phyloP scores from a whole-genome alignment of 2,113 vertebrate genomes.

The Otis tarda region DNA sequence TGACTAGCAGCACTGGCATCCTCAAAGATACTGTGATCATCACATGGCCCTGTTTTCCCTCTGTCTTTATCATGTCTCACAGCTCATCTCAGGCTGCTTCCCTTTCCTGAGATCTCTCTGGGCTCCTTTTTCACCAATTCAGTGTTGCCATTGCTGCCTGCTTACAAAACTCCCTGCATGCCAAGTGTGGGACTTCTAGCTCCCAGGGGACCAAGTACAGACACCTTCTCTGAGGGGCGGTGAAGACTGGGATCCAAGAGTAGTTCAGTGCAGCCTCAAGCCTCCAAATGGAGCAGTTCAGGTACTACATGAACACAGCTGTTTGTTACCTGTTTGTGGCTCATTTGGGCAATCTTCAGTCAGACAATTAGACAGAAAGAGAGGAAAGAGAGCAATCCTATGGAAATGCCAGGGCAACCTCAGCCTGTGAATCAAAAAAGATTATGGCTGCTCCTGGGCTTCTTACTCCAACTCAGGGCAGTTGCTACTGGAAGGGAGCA shows the following conservation, averaged over 20 bases:
- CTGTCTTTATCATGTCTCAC: neutral
- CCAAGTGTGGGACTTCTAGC: neutral
- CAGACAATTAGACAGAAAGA: neutral
- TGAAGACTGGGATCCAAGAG: neutral
- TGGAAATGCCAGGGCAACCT: neutral
- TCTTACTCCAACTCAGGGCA: neutral
- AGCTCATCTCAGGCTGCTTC: neutral
- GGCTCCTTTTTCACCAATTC: neutral
- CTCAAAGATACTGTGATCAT: neutral
- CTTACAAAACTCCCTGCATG: rapidly evolving
- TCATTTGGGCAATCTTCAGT: neutral
- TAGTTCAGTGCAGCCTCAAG: neutral
- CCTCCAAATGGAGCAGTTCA: neutral
- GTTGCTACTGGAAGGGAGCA: neutral
- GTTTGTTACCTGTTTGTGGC: neutral
- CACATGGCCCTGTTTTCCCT: neutral
- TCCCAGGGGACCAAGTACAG: neutral
- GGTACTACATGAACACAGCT: neutral
- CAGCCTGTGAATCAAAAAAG: neutral
- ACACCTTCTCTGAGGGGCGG: neutral
- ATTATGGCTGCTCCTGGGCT: neutral
- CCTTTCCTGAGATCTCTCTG: neutral
- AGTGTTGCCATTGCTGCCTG: neutral
- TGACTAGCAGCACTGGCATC: neutral
- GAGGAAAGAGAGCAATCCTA: neutral